These are phyloP conservation scores for Etheostoma perlongum DNA, from an alignment of 2,797 vertebrate genomes.

Conservation along the genomic window DNA sequence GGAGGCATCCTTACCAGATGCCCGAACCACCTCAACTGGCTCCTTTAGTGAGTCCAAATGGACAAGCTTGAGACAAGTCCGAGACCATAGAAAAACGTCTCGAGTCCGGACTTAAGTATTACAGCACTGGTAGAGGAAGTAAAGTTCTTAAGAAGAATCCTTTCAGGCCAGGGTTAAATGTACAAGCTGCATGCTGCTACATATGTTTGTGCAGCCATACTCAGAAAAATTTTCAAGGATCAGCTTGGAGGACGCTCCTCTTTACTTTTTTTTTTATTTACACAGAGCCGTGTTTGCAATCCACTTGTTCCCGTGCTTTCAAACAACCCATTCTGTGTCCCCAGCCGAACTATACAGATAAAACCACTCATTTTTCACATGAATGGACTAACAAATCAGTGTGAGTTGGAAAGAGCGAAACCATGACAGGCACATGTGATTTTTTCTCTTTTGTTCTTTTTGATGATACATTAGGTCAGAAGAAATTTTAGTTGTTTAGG, in stretches of 20 bases:
- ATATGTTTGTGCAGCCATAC: neutral
- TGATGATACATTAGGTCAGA: constrained; percentile 30
- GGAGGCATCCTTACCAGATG: no score
- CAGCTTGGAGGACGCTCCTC: neutral
- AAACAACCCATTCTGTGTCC: neutral
- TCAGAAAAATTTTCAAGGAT: neutral
- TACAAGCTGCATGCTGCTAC: neutral
- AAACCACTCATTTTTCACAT: neutral
- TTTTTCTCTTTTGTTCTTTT: constrained; percentile 23
- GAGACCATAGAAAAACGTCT: no score
- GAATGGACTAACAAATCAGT: constrained; percentile 18
- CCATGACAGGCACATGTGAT: neutral
- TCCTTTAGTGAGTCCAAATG: no score
- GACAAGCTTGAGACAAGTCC: no score
- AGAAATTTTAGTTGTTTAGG: constrained; percentile 25
- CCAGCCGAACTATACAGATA: neutral
- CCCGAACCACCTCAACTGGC: no score
- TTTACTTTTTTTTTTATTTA: constrained; percentile 10
- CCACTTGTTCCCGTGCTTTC: neutral
- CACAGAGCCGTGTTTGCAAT: neutral
- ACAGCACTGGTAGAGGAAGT: no score
- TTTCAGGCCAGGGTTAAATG: neutral
- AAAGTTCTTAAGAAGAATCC: neutral
- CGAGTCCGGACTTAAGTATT: no score
- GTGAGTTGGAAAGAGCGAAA: neutral